Conservation (phyloP, 2,113 vertebrate genomes). For the Gasterosteus nipponicus region DNA sequence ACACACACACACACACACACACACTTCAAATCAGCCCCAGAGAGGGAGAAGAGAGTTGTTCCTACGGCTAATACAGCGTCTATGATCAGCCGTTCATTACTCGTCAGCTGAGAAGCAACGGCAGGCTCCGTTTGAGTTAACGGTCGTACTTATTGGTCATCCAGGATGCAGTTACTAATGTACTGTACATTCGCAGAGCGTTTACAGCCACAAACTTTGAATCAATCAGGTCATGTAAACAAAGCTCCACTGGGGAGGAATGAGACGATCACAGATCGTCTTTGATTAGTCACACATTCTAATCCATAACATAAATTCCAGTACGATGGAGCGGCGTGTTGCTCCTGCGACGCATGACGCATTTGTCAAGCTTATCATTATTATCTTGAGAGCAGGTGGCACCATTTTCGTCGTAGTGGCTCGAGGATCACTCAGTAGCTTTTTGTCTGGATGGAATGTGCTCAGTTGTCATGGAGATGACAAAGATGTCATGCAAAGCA, state of each 20-base stretch:
- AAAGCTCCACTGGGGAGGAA: neutral
- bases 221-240: neutral
- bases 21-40: slow-evolving; percentile 19
- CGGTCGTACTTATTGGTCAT: neutral
- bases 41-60: slow-evolving; percentile 55
- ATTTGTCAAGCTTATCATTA: neutral
- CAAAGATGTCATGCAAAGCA: neutral
- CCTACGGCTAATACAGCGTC: slow-evolving; percentile 57
- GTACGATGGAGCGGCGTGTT: neutral
- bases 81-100: slow-evolving; percentile 66
- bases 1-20: slow-evolving; percentile 28
- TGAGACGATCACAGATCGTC: neutral
- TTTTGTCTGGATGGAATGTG: neutral
- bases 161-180: neutral
- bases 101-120: slow-evolving; percentile 6
- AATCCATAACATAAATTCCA: neutral
- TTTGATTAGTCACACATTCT: neutral
- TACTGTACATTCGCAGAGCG: neutral
- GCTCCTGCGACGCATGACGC: neutral
- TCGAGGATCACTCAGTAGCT: neutral
- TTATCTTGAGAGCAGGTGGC: neutral
- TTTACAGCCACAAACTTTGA: neutral
- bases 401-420: neutral
- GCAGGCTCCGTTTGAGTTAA: neutral
- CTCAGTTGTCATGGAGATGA: neutral